These are phyloP conservation scores for Phyllotreta striolata DNA, from an alignment of 2,888 invertebrate genomes.

Conservation along the genomic window DNA sequence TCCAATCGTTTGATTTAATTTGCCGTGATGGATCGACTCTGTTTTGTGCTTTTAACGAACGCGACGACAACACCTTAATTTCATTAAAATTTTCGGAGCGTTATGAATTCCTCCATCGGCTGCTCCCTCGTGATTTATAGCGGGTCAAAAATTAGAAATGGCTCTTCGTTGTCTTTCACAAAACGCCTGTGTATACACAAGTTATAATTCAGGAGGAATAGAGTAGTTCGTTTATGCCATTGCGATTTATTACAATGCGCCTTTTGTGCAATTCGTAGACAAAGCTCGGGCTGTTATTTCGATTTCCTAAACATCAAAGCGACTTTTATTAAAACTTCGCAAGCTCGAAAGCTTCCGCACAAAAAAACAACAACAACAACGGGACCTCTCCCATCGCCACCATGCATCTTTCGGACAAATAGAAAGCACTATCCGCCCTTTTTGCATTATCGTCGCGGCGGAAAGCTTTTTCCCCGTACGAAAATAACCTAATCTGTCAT, in stretches of 20 bases:
- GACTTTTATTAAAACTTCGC: slow-evolving; percentile 29
- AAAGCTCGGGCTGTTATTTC: slow-evolving; percentile 17
- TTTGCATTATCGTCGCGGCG: slow-evolving; percentile 1
- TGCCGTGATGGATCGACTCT: slow-evolving; percentile 29
- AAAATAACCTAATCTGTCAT: slow-evolving; percentile 35
- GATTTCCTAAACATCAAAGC: slow-evolving; percentile 22
- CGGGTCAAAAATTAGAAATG: too few relatives aligned
- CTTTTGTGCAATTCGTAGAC: slow-evolving; percentile 16
- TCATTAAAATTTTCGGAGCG: slow-evolving; percentile 8
- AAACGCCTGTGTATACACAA: too few relatives aligned
- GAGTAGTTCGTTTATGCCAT: slow-evolving; percentile 1
- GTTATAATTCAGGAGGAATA: neutral
- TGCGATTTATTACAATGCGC: slow-evolving; percentile 8
- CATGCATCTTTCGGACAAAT: slow-evolving; percentile 28
- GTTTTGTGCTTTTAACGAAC: slow-evolving; percentile 29
- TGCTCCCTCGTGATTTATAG: too few relatives aligned
- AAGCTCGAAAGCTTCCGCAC: slow-evolving; percentile 23
- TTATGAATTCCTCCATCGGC: too few relatives aligned
- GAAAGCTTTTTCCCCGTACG: slow-evolving; percentile 22
- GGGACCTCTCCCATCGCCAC: slow-evolving; percentile 14
- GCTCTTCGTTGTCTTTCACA: too few relatives aligned
- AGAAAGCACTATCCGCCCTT: slow-evolving; percentile 25
- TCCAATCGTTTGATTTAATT: slow-evolving; percentile 31
- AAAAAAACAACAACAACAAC: slow-evolving; percentile 15
- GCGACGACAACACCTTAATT: slow-evolving; percentile 20